Evolutionary conservation across 2,797 vertebrate genomes (phyloP), one percentile per base, ranked within the genome.

Genomic region (Lemur catta): DNA sequence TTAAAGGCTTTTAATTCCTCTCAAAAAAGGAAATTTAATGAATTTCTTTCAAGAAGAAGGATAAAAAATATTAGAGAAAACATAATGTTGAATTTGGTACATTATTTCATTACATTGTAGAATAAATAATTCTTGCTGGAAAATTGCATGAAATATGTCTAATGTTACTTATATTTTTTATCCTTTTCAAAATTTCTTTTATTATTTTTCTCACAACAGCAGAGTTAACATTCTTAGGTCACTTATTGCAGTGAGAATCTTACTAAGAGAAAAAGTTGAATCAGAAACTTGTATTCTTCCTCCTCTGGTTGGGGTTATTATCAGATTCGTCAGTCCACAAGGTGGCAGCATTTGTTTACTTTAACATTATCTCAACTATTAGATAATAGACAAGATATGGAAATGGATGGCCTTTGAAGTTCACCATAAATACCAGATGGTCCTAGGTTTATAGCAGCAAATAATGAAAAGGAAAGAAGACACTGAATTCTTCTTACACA

Each of bases 331-430:
- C 22, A 80, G 30, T 82, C 98, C 97, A 96, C 97, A 97, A 11
- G 97, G 84, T 96, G 98, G 98, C 98, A 98, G 97, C 92, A 89
- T 89, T 55, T 38, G 9, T 96, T 97, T 97, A 78, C 7, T 4
- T 92, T 79, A 81, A 52, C 1, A 38, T 0, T 67, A 22, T 28
- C 28, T 93, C 48, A 28, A 14, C 30, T 50, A 0, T 26, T 22
- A 79, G n/a, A 26, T 28, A 57, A 4, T 33, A 43, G 28, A 71
- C 1, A 0, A 13, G 43, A 0, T 33, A 2, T 79, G n/a, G 48
- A 38, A 72, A 65, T 91, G 0, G 14, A 4, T 76, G 12, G 18
- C 6, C n/a, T 81, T 3, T 74, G 0, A 13, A 52, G 8, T 74
- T 88, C 46, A 13, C 7, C 7, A 12, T 67, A 69, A 76, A 59